Conservation (phyloP, 2,113 vertebrate genomes). For the Cyanoderma ruficeps region DNA sequence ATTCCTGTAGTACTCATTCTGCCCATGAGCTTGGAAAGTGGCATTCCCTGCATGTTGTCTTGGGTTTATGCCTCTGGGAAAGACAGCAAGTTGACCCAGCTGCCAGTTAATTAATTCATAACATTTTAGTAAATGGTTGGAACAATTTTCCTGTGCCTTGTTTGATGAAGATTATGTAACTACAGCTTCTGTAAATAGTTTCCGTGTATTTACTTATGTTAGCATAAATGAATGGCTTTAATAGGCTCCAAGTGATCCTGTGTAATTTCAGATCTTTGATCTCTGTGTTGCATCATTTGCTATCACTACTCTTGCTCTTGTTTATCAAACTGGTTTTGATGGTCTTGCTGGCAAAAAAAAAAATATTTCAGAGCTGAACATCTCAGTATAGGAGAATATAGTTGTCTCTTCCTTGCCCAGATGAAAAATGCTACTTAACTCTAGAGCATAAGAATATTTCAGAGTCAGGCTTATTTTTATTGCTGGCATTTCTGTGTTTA, state of each 20-base stretch:
- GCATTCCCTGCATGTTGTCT: accelerated
- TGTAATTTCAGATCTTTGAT: neutral
- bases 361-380: neutral
- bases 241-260: neutral
- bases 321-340: neutral
- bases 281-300: neutral
- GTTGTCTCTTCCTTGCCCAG: neutral
- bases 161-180: neutral
- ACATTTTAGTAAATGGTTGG: neutral
- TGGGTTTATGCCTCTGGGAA: neutral
- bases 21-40: neutral
- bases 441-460: neutral
- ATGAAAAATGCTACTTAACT: neutral
- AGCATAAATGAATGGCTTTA: neutral
- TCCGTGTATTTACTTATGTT: neutral
- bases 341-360: neutral
- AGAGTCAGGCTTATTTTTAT: neutral
- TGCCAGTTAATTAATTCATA: neutral
- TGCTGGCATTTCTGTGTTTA: neutral
- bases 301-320: neutral
- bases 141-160: neutral
- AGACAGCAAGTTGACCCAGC: neutral
- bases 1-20: neutral
- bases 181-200: neutral
- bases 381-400: neutral